Evolutionary conservation across 2,888 invertebrate species (phyloP).

Genomic region (Melanotus villosus): DNA sequence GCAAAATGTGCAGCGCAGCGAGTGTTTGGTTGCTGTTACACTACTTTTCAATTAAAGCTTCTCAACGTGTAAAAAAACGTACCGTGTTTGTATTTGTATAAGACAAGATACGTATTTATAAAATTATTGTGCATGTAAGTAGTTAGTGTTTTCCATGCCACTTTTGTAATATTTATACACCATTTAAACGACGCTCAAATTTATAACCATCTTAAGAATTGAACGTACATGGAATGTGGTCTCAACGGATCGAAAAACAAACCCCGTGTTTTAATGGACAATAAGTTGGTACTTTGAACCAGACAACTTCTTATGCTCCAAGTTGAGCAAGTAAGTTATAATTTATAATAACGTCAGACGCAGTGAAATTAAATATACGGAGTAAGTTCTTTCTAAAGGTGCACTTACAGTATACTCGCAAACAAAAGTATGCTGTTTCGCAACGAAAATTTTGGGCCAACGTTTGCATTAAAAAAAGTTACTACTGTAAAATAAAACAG

Average conservation of each 20-base stretch:
- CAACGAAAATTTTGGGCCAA: not conserved
- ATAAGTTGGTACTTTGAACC: conserved; percentile 65
- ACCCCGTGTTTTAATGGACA: conserved; percentile 66
- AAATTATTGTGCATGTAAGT: conserved; percentile 12
- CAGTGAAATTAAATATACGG: conserved; percentile 63
- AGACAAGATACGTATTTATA: not conserved
- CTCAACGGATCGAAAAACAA: conserved; percentile 64
- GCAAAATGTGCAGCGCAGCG: not conserved
- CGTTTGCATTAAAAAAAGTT: too few species aligned
- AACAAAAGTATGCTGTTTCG: not conserved
- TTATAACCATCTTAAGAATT: conserved; percentile 65
- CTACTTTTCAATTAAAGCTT: conserved; percentile 10
- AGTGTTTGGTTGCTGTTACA: not conserved
- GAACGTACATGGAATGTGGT: conserved; percentile 65
- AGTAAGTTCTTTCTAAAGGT: conserved; percentile 57
- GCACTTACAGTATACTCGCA: conserved; percentile 24
- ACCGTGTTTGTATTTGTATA: not conserved
- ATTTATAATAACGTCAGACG: conserved; percentile 65
- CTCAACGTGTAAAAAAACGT: too few species aligned
- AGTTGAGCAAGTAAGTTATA: conserved; percentile 64
- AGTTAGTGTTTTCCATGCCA: conserved; percentile 12
- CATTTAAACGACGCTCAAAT: conserved; percentile 56
- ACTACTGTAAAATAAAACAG: too few species aligned
- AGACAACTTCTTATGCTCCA: conserved; percentile 64
- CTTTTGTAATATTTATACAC: conserved; percentile 45